phyloP scores from a whole-genome alignment of 2,888 invertebrate genomes.

The Mythimna loreyi region DNA sequence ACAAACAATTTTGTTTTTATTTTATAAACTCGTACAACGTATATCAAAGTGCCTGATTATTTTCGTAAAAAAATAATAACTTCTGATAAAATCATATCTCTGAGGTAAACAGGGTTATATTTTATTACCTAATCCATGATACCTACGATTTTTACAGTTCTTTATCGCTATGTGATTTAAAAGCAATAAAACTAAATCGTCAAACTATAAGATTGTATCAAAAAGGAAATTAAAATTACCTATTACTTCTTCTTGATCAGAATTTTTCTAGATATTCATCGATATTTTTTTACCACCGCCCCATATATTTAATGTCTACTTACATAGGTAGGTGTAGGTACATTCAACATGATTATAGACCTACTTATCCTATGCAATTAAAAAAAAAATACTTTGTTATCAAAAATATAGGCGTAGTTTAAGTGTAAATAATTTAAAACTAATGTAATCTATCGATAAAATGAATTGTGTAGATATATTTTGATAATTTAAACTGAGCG shows the following conservation, averaged over 20 bases:
- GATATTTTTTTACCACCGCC: constrained; percentile 53
- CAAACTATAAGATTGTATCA: constrained; percentile 3
- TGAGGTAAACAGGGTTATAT: constrained; percentile 82
- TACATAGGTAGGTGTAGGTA: constrained; percentile 6
- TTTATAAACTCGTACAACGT: constrained; percentile 48
- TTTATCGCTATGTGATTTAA: constrained; percentile 31
- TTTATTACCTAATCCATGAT: constrained; percentile 46
- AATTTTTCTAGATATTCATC: constrained; percentile 27
- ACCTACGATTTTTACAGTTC: constrained; percentile 28
- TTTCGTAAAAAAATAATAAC: constrained; percentile 63
- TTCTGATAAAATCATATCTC: constrained; percentile 75
- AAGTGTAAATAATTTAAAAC: constrained; percentile 61
- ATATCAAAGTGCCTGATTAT: constrained; percentile 70
- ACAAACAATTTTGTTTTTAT: too few species aligned
- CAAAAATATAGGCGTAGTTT: constrained; percentile 42
- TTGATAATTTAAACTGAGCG: constrained; percentile 53
- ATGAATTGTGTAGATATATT: constrained; percentile 52
- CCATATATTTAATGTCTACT: constrained; percentile 31
- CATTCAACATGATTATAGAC: constrained; percentile 8
- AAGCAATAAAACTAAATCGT: constrained; percentile 31
- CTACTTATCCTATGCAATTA: constrained; percentile 35
- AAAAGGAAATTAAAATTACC: neutral
- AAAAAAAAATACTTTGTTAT: constrained; percentile 44
- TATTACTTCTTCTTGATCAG: constrained; percentile 3
- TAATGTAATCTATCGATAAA: constrained; percentile 47